Percentiles rank a stretch among this genome's conserved stretches.
phyloP scores from a whole-genome alignment of 2,113 vertebrate species.

The Mungos mungo region DNA sequence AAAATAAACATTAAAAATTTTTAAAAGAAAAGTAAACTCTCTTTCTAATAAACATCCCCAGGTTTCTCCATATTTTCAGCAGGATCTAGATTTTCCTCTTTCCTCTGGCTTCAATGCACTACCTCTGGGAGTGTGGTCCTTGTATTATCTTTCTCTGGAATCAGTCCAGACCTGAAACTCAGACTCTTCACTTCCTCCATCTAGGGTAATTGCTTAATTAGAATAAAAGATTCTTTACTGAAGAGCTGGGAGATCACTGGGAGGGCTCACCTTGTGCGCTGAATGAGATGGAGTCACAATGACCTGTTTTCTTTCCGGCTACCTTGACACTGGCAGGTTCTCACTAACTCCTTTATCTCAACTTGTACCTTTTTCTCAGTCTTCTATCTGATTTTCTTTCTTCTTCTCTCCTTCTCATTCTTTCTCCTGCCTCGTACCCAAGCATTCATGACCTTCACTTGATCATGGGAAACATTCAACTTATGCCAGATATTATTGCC shows the following conservation, averaged over 20 bases:
- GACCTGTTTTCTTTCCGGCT: not conserved
- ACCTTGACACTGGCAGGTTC: not conserved
- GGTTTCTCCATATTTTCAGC: not conserved
- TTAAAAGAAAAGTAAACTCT: not conserved
- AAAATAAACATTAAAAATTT: too few relatives aligned
- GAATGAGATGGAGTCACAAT: not conserved
- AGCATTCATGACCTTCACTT: too few relatives aligned
- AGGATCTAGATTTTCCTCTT: not conserved
- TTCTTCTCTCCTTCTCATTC: not conserved
- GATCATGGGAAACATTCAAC: not conserved
- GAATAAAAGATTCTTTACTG: not conserved
- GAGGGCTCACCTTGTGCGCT: not conserved
- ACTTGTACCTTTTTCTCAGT: too few relatives aligned
- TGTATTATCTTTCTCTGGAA: not conserved
- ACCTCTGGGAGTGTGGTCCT: not conserved
- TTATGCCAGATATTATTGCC: not conserved
- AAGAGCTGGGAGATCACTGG: not conserved
- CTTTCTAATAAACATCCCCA: not conserved
- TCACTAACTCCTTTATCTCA: not conserved
- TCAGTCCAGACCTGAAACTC: not conserved
- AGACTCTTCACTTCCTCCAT: not conserved
- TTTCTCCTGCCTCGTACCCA: not conserved
- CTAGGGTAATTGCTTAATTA: not conserved
- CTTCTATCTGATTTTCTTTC: not conserved
- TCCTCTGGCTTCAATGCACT: not conserved